Percentiles rank a stretch among this genome's conserved stretches.
Evolutionary conservation across 2,113 vertebrate species (phyloP).

Genomic region (Perca flavescens): DNA sequence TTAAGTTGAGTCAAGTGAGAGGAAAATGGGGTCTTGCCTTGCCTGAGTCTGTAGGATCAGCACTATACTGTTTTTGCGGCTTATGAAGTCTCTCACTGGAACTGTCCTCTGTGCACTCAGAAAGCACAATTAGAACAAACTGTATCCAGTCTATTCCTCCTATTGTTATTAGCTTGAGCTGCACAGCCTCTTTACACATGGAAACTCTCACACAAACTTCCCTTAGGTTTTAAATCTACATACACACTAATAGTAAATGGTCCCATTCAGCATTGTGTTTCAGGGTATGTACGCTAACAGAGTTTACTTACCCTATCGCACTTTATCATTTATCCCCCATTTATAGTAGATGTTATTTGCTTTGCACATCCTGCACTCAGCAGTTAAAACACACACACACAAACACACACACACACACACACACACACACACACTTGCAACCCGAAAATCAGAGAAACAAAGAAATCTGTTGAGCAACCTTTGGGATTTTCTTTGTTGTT

Average conservation of each 20-base stretch:
- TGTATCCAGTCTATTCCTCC: constrained; percentile 44
- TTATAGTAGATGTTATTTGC: constrained; percentile 47
- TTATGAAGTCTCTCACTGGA: constrained; percentile 68
- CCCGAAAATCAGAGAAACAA: constrained; percentile 44
- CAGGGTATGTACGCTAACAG: constrained; percentile 17
- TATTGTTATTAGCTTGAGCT: constrained; percentile 58
- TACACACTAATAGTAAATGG: constrained; percentile 30
- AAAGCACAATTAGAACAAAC: constrained; percentile 59
- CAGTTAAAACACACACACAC: constrained; percentile 17
- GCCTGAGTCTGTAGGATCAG: constrained; percentile 67
- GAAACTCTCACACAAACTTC: constrained; percentile 24
- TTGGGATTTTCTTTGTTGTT: constrained; percentile 70
- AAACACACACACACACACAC: constrained; percentile 7
- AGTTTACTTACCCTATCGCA: constrained; percentile 46
- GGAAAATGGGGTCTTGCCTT: constrained; percentile 74
- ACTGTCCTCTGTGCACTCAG: constrained; percentile 60
- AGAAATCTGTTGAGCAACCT: constrained; percentile 68
- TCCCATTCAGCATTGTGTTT: constrained; percentile 44
- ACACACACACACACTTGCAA: constrained; percentile 7
- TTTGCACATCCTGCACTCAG: constrained; percentile 49
- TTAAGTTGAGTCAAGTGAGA: constrained; percentile 80
- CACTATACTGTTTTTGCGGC: constrained; percentile 62
- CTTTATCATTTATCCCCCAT: constrained; percentile 47
- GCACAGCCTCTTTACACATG: constrained; percentile 9
- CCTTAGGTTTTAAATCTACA: constrained; percentile 49